Conservation (phyloP, 2,888 invertebrate species). For the Dermolepida albohirtum region DNA sequence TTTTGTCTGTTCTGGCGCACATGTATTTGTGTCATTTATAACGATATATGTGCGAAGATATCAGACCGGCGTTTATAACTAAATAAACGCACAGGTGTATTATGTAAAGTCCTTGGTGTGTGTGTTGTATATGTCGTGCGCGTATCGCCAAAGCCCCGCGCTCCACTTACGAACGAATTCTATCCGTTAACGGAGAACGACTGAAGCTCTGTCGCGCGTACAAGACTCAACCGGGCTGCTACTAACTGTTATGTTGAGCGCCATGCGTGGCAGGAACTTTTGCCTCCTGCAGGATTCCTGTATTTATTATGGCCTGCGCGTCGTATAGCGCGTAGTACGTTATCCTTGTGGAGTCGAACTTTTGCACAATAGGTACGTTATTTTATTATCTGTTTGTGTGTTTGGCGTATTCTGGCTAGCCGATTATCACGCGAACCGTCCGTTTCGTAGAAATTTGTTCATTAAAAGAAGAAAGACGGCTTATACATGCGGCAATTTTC, state of each 20-base stretch:
- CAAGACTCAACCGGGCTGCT: slow-evolving; percentile 46
- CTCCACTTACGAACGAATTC: slow-evolving; percentile 46
- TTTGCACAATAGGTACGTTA: slow-evolving; percentile 47
- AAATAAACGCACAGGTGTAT: background rate
- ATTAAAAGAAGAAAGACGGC: too few species aligned
- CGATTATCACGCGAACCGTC: background rate
- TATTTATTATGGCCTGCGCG: slow-evolving; percentile 49
- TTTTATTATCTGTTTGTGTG: slow-evolving; percentile 50
- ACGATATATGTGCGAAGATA: background rate
- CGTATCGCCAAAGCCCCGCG: slow-evolving; percentile 11
- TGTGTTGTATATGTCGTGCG: slow-evolving; percentile 44
- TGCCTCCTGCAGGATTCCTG: slow-evolving; percentile 51
- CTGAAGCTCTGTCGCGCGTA: slow-evolving; percentile 53
- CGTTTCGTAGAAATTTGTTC: background rate
- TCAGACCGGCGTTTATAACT: background rate
- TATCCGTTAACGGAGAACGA: slow-evolving; percentile 50
- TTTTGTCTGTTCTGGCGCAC: background rate
- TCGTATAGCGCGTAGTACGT: slow-evolving; percentile 30
- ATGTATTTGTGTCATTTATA: background rate
- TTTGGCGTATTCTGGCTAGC: background rate
- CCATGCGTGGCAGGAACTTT: slow-evolving; percentile 54
- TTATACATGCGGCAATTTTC: background rate
- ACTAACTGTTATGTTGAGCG: slow-evolving; percentile 46
- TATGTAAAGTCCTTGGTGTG: slow-evolving; percentile 32
- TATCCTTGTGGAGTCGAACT: slow-evolving; percentile 36